Conservation (phyloP, 1,140 invertebrate species). For the Archivesica marissinica region DNA sequence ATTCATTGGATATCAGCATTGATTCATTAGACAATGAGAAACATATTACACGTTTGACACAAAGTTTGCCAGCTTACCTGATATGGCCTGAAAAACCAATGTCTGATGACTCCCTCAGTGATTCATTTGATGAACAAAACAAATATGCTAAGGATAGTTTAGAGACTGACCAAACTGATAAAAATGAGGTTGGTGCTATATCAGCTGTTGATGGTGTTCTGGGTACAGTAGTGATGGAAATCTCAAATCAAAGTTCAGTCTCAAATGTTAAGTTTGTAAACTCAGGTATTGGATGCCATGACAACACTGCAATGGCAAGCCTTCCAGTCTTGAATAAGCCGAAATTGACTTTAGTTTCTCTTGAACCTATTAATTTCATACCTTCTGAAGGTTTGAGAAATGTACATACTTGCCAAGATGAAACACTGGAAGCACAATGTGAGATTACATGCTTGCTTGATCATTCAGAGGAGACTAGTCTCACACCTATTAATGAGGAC, state of each 20-base stretch:
- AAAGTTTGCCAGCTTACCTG: conserved; percentile 48
- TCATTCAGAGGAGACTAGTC: neutral
- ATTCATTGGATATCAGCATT: conserved; percentile 67
- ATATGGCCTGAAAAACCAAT: conserved; percentile 30
- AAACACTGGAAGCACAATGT: neutral
- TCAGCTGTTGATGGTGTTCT: too few relatives aligned
- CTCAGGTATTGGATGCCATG: neutral
- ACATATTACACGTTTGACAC: neutral
- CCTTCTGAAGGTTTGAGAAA: neutral
- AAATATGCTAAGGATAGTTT: neutral
- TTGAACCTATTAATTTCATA: neutral
- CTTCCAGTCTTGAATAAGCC: neutral
- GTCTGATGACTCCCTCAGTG: conserved; percentile 46
- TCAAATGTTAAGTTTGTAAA: too few relatives aligned
- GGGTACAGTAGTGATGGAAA: too few relatives aligned
- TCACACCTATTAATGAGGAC: neutral
- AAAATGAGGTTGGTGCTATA: neutral
- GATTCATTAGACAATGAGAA: conserved; percentile 56
- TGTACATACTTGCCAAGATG: neutral
- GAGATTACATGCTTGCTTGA: neutral
- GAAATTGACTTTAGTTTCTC: neutral
- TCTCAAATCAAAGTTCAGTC: too few relatives aligned
- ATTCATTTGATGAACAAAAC: conserved; percentile 30
- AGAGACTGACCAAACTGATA: neutral
- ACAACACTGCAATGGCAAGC: neutral